Percentiles rank a stretch among this genome's conserved stretches.
These are phyloP conservation scores for Steinernema scapterisci DNA, from an alignment of 2,888 invertebrate species.

Conservation along the genomic window DNA sequence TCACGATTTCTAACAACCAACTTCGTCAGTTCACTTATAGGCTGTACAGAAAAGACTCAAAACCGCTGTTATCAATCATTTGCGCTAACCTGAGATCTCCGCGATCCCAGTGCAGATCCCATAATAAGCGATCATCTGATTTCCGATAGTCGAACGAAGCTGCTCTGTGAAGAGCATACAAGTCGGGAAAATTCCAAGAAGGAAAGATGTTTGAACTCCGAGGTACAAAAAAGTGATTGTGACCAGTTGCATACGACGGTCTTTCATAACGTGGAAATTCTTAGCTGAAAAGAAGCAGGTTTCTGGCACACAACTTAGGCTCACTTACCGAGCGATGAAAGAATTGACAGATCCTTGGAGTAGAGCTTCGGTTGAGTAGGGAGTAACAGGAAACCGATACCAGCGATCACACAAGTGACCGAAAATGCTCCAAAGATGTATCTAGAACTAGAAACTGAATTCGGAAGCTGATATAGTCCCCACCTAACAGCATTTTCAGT, in stretches of 20 bases:
- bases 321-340: neutral
- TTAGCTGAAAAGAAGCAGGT: neutral
- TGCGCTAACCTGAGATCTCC: neutral
- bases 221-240: neutral
- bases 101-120: neutral
- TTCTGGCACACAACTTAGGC: neutral
- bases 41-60: too few species aligned
- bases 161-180: conserved; percentile 21
- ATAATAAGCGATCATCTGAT: neutral
- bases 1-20: too few species aligned
- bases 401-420: neutral
- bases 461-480: neutral
- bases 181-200: conserved; percentile 18
- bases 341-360: neutral
- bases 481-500: neutral
- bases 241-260: neutral
- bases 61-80: neutral
- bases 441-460: too few species aligned
- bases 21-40: too few species aligned
- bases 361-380: neutral
- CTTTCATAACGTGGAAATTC: conserved; percentile 20
- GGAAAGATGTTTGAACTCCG: neutral
- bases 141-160: conserved; percentile 4
- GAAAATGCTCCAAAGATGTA: neutral
- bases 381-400: neutral